Percentiles rank a stretch among this genome's conserved stretches.
Conservation (phyloP, 1,140 invertebrate genomes). For the Antheraea mylitta region DNA sequence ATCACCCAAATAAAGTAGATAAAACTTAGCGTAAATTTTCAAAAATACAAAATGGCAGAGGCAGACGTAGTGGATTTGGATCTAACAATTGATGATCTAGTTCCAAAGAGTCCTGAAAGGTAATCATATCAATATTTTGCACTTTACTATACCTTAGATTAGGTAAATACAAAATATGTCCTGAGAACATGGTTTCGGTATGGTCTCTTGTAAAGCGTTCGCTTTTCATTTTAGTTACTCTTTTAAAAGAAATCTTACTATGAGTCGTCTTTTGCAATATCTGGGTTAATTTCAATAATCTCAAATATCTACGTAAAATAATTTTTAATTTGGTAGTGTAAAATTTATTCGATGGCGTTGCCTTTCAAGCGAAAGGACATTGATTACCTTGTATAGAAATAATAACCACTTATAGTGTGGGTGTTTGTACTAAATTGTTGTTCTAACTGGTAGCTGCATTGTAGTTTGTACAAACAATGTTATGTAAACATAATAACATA, state of each 20-base stretch:
- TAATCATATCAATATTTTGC: constrained; percentile 27
- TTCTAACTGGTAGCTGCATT: too few species aligned
- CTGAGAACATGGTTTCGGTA: not conserved
- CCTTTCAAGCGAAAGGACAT: not conserved
- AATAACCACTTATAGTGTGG: too few species aligned
- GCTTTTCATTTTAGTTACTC: too few species aligned
- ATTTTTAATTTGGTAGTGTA: too few species aligned
- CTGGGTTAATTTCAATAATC: too few species aligned
- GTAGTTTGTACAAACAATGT: too few species aligned
- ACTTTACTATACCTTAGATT: not conserved
- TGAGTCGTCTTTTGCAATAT: too few species aligned
- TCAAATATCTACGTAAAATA: too few species aligned
- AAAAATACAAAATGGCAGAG: constrained; percentile 61
- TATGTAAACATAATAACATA: too few species aligned
- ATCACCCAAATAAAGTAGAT: constrained; percentile 54
- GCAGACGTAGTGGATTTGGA: constrained; percentile 65
- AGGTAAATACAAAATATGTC: not conserved
- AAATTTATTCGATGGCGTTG: not conserved
- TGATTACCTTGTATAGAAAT: too few species aligned
- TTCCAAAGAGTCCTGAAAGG: constrained; percentile 74
- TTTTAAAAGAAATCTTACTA: not conserved
- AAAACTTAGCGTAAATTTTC: constrained; percentile 31
- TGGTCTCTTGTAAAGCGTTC: not conserved
- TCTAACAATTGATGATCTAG: constrained; percentile 71
- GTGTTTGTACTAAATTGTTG: too few species aligned